Evolutionary conservation across 2,888 invertebrate genomes (phyloP), one percentile per base, ranked within the genome.

Genomic region (Frankliniella fusca): DNA sequence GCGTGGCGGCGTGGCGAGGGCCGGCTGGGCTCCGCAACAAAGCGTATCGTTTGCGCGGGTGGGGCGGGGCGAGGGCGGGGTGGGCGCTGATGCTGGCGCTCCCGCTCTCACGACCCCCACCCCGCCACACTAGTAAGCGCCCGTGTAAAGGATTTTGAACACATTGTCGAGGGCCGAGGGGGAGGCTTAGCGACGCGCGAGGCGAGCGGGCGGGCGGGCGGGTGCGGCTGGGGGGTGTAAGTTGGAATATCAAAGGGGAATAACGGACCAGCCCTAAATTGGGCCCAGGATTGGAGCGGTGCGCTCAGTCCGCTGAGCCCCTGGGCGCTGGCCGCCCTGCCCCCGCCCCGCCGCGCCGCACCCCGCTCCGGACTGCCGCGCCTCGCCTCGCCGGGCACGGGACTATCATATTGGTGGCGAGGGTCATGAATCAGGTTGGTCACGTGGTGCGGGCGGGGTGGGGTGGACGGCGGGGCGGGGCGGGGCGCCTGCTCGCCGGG

Each of bases 241-340:
- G 70, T 76, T 27, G 27, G 70, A 76, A 76, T 76, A 76, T 76
- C 70, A 76, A 76, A 27, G 70, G 70, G 70, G 70, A 70, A 76
- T 76, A 76, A 76, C 70, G 70, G 70, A 61, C 61, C 61, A 10
- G 12, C 27, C 27, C 70, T 23, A 76, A 76, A 76, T 76, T 76
- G 70, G 70, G 70, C 70, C 70, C n/a, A 70, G 70, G 70, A 70
- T 70, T 23, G 70, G 70, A 76, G 70, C 61, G 61, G 61, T 27
- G 70, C 70, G 70, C 23, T 8, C 70, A 7, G 54, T 18, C 54
- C 54, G 8, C 54, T 54, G 54, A 15, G 61, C 54, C 54, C 15
- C 54, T 54, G 54, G 12, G 61, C 61, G 61, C 61, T 61, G 54
- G 38, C 38, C 38, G 38, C 38, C 38, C 38, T 5, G 5, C 38